Evolutionary conservation across 2,888 invertebrate species (phyloP).

Genomic region (Perithous albicinctus): DNA sequence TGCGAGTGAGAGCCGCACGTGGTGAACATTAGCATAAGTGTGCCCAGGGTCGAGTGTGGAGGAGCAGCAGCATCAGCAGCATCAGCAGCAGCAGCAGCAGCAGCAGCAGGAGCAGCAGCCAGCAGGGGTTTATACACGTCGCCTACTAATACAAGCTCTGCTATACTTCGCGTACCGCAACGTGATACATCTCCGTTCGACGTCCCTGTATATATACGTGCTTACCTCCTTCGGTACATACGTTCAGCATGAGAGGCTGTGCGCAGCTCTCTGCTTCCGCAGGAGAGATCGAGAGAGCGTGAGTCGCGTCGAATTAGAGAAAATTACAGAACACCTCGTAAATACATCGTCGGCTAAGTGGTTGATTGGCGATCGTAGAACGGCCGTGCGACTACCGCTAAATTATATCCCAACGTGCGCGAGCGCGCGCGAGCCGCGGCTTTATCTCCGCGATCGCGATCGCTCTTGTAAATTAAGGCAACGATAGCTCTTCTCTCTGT

Average conservation of each 20-base stretch:
- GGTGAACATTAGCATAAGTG: constrained; percentile 74
- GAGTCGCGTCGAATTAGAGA: constrained; percentile 81
- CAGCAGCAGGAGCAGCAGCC: constrained; percentile 23
- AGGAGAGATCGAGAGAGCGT: constrained; percentile 45
- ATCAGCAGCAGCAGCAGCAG: constrained; percentile 20
- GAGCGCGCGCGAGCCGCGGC: constrained; percentile 72
- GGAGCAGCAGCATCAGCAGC: constrained; percentile 17
- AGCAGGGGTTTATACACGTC: constrained; percentile 21
- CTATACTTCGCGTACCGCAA: constrained; percentile 34
- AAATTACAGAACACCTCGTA: constrained; percentile 85
- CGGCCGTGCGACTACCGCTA: constrained; percentile 82
- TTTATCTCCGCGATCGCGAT: constrained; percentile 75
- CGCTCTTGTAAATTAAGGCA: constrained; percentile 78
- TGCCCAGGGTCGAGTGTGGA: constrained; percentile 64
- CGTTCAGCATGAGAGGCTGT: constrained; percentile 15
- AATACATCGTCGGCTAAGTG: constrained; percentile 84
- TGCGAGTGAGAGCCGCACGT: constrained; percentile 57
- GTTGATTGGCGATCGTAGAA: constrained; percentile 83
- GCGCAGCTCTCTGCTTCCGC: constrained; percentile 47
- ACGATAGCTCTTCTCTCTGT: constrained; percentile 58
- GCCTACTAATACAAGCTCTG: constrained; percentile 35
- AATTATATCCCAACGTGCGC: constrained; percentile 83
- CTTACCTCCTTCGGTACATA: constrained; percentile 14
- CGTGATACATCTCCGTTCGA: constrained; percentile 52
- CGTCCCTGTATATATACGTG: constrained; percentile 20